Evolutionary conservation across 1,140 invertebrate species (phyloP).

Genomic region (Heliothis virescens): DNA sequence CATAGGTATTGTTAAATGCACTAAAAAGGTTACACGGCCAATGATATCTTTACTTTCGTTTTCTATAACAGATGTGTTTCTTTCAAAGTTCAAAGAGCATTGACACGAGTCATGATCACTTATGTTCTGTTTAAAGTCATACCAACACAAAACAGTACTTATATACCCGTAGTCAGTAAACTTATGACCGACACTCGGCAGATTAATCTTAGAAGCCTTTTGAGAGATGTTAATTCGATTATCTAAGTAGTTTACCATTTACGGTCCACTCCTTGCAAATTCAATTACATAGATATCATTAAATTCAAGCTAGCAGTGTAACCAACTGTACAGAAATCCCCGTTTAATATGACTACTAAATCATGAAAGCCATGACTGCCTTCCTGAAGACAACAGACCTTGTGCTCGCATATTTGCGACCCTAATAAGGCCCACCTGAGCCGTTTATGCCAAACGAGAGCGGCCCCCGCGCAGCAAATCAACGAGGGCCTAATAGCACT

Average conservation of each 20-base stretch:
- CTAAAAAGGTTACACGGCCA: too few relatives aligned
- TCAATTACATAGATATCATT: not conserved
- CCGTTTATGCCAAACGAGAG: constrained; percentile 41
- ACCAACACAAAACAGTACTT: not conserved
- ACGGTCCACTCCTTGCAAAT: too few relatives aligned
- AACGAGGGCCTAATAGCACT: constrained; percentile 47
- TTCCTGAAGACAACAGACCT: constrained; percentile 25
- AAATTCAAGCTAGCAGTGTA: not conserved
- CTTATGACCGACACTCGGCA: too few relatives aligned
- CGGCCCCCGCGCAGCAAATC: constrained; percentile 41
- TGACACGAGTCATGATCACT: constrained; percentile 12
- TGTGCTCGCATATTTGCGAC: constrained; percentile 39
- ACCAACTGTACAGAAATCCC: not conserved
- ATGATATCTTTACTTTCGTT: constrained; percentile 10
- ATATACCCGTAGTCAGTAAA: too few relatives aligned
- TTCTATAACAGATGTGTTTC: constrained; percentile 15
- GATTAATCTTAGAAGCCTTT: too few relatives aligned
- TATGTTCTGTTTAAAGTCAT: not conserved
- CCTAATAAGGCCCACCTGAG: constrained; percentile 46
- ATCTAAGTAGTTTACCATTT: too few relatives aligned
- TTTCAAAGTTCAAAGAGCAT: constrained; percentile 27
- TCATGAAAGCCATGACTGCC: constrained; percentile 21
- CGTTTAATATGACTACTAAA: constrained; percentile 19
- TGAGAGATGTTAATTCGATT: too few relatives aligned
- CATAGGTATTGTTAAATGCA: not conserved